Evolutionary conservation across 1,140 invertebrate genomes (phyloP), one percentile per base, ranked within the genome.

Genomic region (Aphaenogaster floridana): DNA sequence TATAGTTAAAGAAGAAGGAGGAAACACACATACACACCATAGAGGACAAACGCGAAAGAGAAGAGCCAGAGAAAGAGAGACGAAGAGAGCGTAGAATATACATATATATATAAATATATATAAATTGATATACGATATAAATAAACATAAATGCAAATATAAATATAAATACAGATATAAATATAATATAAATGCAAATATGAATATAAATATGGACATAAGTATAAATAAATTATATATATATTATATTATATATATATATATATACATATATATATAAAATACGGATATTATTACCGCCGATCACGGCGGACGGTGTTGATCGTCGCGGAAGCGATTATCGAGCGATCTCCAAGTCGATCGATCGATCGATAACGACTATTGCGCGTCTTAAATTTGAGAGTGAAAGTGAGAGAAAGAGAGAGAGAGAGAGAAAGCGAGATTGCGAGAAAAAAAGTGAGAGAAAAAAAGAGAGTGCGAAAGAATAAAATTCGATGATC

Each of bases 241-340:
- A 91, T 92, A 34, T 61, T 87, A 92, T 92, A 92, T 88, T 93
- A 91, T 93, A 93, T 92, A 91, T 92, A 93, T 92, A 91, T 92
- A 93, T 89, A 91, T 85, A 91, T 84, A 92, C 89, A 91, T 90
- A 91, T 90, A 91, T 93, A 93, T 89, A 89, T 52, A 89, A 54
- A 48, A 74, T 84, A 84, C 54, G 88, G 83, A 86, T 88, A 91
- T 90, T 88, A 86, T 88, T 87, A 89, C 66, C 72, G 84, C 36
- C 50, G 54, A 79, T 57, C 63, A 74, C 45, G 79, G 74, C 64
- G 68, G 79, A 66, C 28, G 72, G 66, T 83, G 78, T 87, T 72
- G 81, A 88, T 74, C 48, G 45, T 80, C 57, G 63, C 68, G 48
- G 57, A 61, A 42, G 69, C 69, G 78, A 87, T 92, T 68, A 83